Evolutionary conservation across 2,797 vertebrate species (phyloP).

Genomic region (Gallirallus australis): DNA sequence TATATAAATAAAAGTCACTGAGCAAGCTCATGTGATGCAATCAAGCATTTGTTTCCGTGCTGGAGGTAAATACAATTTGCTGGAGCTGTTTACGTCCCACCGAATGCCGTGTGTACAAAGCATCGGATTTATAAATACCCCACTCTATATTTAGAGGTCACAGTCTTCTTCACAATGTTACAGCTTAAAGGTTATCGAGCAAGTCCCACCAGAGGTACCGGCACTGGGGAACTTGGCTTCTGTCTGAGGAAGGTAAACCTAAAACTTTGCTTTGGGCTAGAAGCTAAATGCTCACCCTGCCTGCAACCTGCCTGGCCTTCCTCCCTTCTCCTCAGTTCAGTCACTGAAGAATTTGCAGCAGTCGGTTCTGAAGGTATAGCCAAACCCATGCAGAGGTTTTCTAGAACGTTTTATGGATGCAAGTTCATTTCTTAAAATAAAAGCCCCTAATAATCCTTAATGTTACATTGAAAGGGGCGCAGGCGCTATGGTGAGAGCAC

Average conservation of each 20-base stretch:
- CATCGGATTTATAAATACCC: slow-evolving; percentile 64
- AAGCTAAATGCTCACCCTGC: neutral
- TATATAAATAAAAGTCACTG: slow-evolving; percentile 57
- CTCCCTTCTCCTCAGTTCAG: neutral
- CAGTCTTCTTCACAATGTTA: slow-evolving; percentile 31
- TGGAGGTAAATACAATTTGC: slow-evolving; percentile 72
- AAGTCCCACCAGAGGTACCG: neutral
- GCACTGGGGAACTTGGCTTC: neutral
- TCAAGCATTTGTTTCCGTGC: slow-evolving; percentile 69
- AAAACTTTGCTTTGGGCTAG: slow-evolving; percentile 1
- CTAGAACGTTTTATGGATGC: slow-evolving; percentile 52
- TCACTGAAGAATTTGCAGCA: slow-evolving; percentile 19
- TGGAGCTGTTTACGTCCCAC: slow-evolving; percentile 44
- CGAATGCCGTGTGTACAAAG: slow-evolving; percentile 54
- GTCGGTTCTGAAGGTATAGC: slow-evolving; percentile 29
- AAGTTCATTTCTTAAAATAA: slow-evolving; percentile 49
- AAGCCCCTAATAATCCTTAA: slow-evolving; percentile 47
- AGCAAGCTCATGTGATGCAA: slow-evolving; percentile 62
- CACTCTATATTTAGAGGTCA: slow-evolving; percentile 73
- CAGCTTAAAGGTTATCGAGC: slow-evolving; percentile 64
- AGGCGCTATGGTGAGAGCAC: neutral
- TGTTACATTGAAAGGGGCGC: neutral
- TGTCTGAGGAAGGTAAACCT: slow-evolving; percentile 14
- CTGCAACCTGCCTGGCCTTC: neutral
- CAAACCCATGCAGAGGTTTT: slow-evolving; percentile 51